These are phyloP conservation scores for Ridgeia piscesae DNA, from an alignment of 1,140 invertebrate species.

Conservation along the genomic window DNA sequence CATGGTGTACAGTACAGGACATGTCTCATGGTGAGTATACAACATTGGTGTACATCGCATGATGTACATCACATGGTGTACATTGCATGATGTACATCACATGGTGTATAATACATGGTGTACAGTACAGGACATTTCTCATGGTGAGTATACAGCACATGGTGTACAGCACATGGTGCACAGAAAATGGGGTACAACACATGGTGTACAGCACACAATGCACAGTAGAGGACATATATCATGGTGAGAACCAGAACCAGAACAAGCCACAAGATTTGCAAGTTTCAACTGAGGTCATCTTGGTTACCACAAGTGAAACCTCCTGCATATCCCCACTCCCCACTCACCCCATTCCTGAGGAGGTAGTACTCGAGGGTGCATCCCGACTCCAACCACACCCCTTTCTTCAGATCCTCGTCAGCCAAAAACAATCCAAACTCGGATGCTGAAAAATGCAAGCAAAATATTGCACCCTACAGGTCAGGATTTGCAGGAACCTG, in stretches of 20 bases:
- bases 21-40: neutral
- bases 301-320: neutral
- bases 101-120: neutral
- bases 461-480: constrained; percentile 27
- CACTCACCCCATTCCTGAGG: constrained; percentile 79
- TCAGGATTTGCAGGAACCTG: neutral
- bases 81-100: neutral
- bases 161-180: neutral
- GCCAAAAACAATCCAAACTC: constrained; percentile 96
- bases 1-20: neutral
- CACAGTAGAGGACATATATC: neutral
- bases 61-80: neutral
- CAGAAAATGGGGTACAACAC: no score
- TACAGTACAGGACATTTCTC: neutral
- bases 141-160: neutral
- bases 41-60: neutral
- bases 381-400: constrained; percentile 94
- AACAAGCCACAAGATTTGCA: neutral
- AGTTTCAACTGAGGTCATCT: neutral
- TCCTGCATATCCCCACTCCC: neutral
- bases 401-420: constrained; percentile 94
- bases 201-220: no score
- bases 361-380: constrained; percentile 95
- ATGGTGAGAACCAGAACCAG: neutral
- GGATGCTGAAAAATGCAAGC: constrained; percentile 71